Conservation (phyloP, 2,888 invertebrate genomes). For the Gonocerus acuteangulatus region DNA sequence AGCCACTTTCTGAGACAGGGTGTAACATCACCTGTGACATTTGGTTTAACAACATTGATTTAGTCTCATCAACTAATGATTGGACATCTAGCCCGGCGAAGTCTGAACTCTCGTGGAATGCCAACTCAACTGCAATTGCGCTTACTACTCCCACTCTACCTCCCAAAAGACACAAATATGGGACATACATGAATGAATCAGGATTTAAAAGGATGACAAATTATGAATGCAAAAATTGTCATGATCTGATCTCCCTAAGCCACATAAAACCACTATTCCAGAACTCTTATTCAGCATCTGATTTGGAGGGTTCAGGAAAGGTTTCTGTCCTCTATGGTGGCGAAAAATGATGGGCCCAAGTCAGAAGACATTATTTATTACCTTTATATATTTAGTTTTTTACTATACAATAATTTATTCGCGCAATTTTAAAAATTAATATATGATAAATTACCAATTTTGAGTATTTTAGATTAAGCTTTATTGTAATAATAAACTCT, state of each 20-base stretch:
- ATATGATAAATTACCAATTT: too few relatives aligned
- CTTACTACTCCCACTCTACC: background rate
- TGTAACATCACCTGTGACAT: too few relatives aligned
- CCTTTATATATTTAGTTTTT: too few relatives aligned
- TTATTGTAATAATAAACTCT: too few relatives aligned
- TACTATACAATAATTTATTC: too few relatives aligned
- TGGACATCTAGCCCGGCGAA: slow-evolving; percentile 17
- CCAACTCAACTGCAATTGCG: slow-evolving; percentile 3
- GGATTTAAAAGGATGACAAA: background rate
- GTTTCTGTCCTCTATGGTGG: too few relatives aligned
- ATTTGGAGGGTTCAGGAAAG: background rate
- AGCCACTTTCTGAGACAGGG: too few relatives aligned
- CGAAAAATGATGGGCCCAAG: too few relatives aligned
- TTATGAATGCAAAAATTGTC: background rate
- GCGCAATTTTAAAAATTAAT: too few relatives aligned
- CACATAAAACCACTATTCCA: background rate
- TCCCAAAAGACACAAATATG: background rate
- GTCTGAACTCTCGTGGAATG: slow-evolving; percentile 12
- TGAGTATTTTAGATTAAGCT: too few relatives aligned
- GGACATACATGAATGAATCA: background rate
- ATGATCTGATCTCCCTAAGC: background rate
- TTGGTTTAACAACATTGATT: too few relatives aligned
- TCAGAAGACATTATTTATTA: too few relatives aligned
- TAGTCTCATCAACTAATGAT: slow-evolving; percentile 9
- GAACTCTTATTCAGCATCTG: background rate